Evolutionary conservation across 2,797 vertebrate genomes (phyloP), one percentile per base, ranked within the genome.

Genomic region (Chelonia mydas): DNA sequence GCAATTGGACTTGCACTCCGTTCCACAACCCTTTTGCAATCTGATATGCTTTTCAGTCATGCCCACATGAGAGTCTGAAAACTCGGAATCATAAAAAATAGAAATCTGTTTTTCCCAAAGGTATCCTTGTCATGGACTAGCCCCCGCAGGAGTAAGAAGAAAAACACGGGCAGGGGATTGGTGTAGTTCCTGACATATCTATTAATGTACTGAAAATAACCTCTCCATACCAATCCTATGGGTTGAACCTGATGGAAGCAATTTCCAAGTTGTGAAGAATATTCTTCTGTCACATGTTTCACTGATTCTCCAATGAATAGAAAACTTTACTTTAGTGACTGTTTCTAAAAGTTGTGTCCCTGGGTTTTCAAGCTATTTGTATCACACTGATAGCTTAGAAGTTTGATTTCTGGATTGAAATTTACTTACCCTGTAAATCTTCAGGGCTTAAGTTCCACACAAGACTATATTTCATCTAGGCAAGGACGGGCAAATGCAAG

Each of bases 191-290:
- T 94, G 4, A 5, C 61, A 61, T 95, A 57, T 90, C 16, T 79
- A 87, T 91, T 83, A 91, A 80, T 53, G 55, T 83, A 47, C 65
- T 84, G 76, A 87, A 84, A 76, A 4, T 9, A 90, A 11, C 45
- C 49, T 96, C 97, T 97, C 86, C 90, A 21, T 90, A 84, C 21
- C 17, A 68, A 61, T 92, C 16, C 87, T 90, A 57, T 23, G 83
- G 82, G 83, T 86, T 74, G 79, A 25, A 90, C 21, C 21, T 41
- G 54, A 88, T 72, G 80, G 83, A 96, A 96, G 90, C 85, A 93
- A 86, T 83, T 59, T 95, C 74, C 51, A 92, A 89, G n/a, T 3
- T 92, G 77, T 81, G 76, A 91, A 97, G 82, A 7, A 8, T 31
- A 6, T 83, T 87, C 28, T 4, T 57, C 55, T 86, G 21, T 79